A percentile compares a stretch with the other conserved stretches of the same genome.
Conservation (phyloP, 1,140 invertebrate species). For the Parapsyche elsis region DNA sequence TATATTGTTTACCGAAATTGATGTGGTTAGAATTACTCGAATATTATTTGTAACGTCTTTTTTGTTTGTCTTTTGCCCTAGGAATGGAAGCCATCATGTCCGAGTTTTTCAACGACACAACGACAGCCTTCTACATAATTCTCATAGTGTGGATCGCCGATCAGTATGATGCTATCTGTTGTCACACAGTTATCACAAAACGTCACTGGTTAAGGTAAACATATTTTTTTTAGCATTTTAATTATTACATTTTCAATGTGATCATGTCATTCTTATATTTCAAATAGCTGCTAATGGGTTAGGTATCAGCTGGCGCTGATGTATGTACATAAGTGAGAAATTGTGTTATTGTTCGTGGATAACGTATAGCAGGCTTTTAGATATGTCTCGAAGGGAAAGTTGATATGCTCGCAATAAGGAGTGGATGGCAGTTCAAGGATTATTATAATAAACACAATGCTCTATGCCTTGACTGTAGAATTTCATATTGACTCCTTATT, state of each 20-base stretch:
- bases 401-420: constrained; percentile 19
- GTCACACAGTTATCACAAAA: constrained; percentile 94
- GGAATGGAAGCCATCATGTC: constrained; percentile 99
- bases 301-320: no score
- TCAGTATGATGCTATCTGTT: constrained; percentile 98
- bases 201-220: constrained; percentile 94
- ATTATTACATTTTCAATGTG: no score
- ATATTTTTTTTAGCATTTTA: not conserved
- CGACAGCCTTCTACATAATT: constrained; percentile 99
- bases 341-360: constrained; percentile 6
- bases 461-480: not conserved
- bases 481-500: constrained; percentile 22
- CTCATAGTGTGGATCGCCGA: constrained; percentile 99
- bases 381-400: constrained; percentile 16
- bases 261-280: not conserved
- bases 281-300: no score
- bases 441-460: constrained; percentile 6
- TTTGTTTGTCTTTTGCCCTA: constrained; percentile 61
- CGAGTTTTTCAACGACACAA: constrained; percentile 99
- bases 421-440: constrained; percentile 20
- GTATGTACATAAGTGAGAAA: not conserved
- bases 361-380: not conserved
- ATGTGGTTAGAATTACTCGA: not conserved
- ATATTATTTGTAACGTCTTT: not conserved
- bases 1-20: not conserved